Evolutionary conservation across 1,140 invertebrate species (phyloP), one percentile per base, ranked within the genome.

Genomic region (Heterodera schachtii): DNA sequence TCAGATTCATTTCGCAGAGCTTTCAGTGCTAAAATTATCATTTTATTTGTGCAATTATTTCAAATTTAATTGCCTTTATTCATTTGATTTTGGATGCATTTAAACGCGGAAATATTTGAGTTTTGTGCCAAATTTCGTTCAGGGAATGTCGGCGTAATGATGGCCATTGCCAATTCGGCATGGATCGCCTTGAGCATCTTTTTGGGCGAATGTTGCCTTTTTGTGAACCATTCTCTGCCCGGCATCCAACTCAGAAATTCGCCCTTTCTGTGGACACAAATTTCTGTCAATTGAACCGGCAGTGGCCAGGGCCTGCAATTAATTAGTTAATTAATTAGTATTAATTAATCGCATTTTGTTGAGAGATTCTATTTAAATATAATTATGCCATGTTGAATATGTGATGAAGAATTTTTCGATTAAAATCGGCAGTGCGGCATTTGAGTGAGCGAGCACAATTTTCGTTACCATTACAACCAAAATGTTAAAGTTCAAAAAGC

Each of bases 221-320:
- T 60, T 11, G 16, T 60, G 57, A 60, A 60, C 57, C 57, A 60
- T 60, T 60, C 57, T 8, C 57, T 5, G 11, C 57, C 57, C 57
- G 57, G 64, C 47, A 66, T 47, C 76, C 46, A 60, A 49, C 70
- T 47, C 76, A 49, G n/a, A 49, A 78, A 60, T 2, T 60, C 57
- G 1, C 57, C 57, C 57, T 19, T 60, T 16, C 57, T 11, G 4
- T 60, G 11, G 19, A 60, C 13, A 16, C 19, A 11, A 60, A 60
- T 60, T 60, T 60, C 57, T 16, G 57, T 19, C 57, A 60, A 60
- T 60, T 60, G 57, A 16, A 60, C 19, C 11, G 57, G 57, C 57
- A 60, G 6, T 4, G 57, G 57, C 57, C 57, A 60, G 13, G 13
- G 11, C 57, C 57, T 60, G 31, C 31, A 31, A 31, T 3, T 9